A percentile compares a stretch with the other conserved stretches of the same genome.
Conservation (phyloP, 1,140 invertebrate species). For the Fopius arisanus region DNA sequence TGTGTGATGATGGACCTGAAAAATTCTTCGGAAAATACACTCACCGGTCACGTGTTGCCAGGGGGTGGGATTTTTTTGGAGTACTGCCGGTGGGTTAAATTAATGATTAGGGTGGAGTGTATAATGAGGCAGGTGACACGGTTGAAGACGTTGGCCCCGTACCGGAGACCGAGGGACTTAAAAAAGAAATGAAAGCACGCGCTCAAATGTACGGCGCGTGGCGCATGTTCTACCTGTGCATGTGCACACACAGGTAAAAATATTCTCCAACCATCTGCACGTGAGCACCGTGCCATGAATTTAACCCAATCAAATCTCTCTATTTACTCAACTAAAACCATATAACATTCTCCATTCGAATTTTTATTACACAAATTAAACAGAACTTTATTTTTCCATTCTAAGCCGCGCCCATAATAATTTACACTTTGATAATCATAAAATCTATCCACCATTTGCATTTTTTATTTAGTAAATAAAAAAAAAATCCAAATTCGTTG, state of each 20-base stretch:
- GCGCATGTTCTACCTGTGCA: neutral
- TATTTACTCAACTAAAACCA: neutral
- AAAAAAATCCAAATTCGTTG: too few species aligned
- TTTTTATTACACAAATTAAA: too few species aligned
- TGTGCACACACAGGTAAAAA: neutral
- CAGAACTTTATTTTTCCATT: too few species aligned
- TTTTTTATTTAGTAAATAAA: too few species aligned
- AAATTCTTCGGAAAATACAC: too few species aligned
- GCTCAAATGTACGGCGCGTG: neutral
- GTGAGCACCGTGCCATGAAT: neutral
- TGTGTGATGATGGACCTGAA: too few species aligned
- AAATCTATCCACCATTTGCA: too few species aligned
- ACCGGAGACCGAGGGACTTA: neutral
- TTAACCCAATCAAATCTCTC: neutral
- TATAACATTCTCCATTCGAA: too few species aligned
- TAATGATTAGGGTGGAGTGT: neutral
- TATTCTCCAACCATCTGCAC: neutral
- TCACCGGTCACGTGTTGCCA: neutral
- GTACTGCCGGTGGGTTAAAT: neutral
- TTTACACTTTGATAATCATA: too few species aligned
- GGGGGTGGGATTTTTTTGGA: neutral
- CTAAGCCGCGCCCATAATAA: too few species aligned
- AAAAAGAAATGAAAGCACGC: neutral
- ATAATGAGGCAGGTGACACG: constrained; percentile 29
- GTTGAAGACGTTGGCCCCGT: neutral